Evolutionary conservation across 1,140 invertebrate genomes (phyloP), one percentile per base, ranked within the genome.

Genomic region (Wiebesia pumilae): DNA sequence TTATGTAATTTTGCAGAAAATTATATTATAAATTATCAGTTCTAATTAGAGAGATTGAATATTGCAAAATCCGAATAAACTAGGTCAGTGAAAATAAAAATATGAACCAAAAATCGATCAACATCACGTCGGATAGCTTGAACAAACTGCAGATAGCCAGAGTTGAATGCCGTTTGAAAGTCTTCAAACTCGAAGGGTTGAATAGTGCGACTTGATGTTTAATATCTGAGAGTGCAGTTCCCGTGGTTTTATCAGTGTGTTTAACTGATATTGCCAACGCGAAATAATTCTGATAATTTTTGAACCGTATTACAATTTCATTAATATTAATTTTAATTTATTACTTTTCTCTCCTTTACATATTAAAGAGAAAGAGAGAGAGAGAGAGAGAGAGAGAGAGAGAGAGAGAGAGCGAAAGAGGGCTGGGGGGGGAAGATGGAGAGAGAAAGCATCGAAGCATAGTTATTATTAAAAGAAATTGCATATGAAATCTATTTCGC

Each of bases 231-330:
- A 90, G 88, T 89, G 88, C 86, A 83, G 67, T 54, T 78, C 87
- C 83, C 40, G 84, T 58, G n/a, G 81, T 81, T 89, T 89, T 88
- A 89, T 89, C 79, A 84, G 83, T 71, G 83, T 71, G 83, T 88
- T 54, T 67, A 81, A 35, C 78, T 87, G 84, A 87, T 86, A 88
- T 88, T 87, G 86, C 83, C 85, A 73, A 62, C 27, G 40, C 82
- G 67, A 88, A 86, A 86, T 86, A 90, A 88, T 89, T 90, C 87
- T 86, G 85, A 90, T 90, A 88, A 89, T 90, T 89, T 89, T 89
- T 85, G 75, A 88, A 88, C 79, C 84, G 87, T 85, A 83, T 88
- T 89, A 88, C 89, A 88, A 89, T 88, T 88, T 87, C 84, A 78
- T 73, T 43, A 54, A 54, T 19, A 54, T 54, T 47, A 47, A n/a